Base-by-base conservation (phyloP, 2,797 vertebrate genomes). In the Remorina albescens region DNA sequence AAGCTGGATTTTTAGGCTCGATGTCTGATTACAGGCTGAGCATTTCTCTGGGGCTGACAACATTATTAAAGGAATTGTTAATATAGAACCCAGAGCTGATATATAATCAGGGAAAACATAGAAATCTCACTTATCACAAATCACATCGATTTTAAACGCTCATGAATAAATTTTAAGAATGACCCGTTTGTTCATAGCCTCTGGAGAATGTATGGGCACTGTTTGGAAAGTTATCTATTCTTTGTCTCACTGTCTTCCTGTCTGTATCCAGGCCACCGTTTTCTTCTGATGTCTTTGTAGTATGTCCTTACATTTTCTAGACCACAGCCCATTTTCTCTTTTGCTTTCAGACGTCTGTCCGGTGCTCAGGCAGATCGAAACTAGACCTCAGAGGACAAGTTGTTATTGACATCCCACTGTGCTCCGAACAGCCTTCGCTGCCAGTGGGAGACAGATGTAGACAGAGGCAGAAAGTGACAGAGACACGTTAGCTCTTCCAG, bases 141-240 rank as follows among this genome's bases (percentile, higher is more conserved):
- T 30, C 30, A 6, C 30, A n/a, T n/a, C n/a, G n/a, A n/a, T n/a
- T n/a, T n/a, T n/a, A n/a, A n/a, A n/a, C n/a, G n/a, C n/a, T n/a
- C n/a, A n/a, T n/a, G n/a, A n/a, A n/a, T n/a, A n/a, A n/a, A n/a
- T n/a, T n/a, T n/a, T n/a, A n/a, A n/a, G n/a, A n/a, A n/a, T n/a
- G n/a, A n/a, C n/a, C n/a, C n/a, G n/a, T n/a, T n/a, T n/a, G n/a
- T n/a, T n/a, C n/a, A n/a, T n/a, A n/a, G n/a, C n/a, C 60, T 39
- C 16, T 82, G 70, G 84, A 83, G 84, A 89, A 82, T 74, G 55
- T 71, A 85, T 58, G 46, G 16, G 28, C 60, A 13, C 21, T 18
- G 34, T 57, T 64, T 59, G 79, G 78, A 87, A 87, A 82, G 65
- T 70, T 51, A 82, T 89, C 81, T 46, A 71, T 91, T 84, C 81